Evolutionary conservation across 2,113 vertebrate genomes (phyloP), one percentile per base, ranked within the genome.

Genomic region (Nettapus auritus): DNA sequence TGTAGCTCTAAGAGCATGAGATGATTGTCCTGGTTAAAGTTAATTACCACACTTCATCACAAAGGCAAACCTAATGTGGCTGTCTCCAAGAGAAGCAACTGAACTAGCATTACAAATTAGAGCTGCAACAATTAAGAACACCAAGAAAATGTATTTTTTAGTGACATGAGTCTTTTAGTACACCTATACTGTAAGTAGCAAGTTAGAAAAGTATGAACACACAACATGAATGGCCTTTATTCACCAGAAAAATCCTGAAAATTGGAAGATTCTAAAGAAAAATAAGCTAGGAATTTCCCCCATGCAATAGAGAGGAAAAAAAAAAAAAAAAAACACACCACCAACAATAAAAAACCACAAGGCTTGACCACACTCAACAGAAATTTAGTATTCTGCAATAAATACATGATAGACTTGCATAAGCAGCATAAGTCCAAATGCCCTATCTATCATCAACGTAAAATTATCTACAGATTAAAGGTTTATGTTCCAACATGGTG

Each of bases 391-490:
- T 50, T 80, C 62, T 36, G 53, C 23, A 85, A n/a, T 23, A 71
- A 76, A 90, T 2, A 82, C 3, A 79, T 88, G 25, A 50, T 0
- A 88, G 10, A 22, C 76, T 71, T 55, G 16, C 9, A 13, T 60
- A 73, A 77, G 48, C 3, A 8, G 75, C 19, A 46, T 8, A 64
- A 9, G 11, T 83, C 28, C 57, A 68, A 68, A 36, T 18, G 25
- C 19, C 1, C 0, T 62, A 71, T 6, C 0, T 62, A 63, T 6
- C 4, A 5, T 19, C 74, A 69, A 57, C 5, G 29, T 23, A 81
- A 66, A 77, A n/a, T 52, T 34, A 74, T 33, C 20, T 33, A 53
- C 0, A 48, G 8, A 60, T 33, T 52, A 14, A 86, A 73, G 12
- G 66, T 11, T 29, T 50, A 10, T 3, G 10, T 64, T 69, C 46